Conservation (phyloP, 2,797 vertebrate species). For the Chaunax sp. region DNA sequence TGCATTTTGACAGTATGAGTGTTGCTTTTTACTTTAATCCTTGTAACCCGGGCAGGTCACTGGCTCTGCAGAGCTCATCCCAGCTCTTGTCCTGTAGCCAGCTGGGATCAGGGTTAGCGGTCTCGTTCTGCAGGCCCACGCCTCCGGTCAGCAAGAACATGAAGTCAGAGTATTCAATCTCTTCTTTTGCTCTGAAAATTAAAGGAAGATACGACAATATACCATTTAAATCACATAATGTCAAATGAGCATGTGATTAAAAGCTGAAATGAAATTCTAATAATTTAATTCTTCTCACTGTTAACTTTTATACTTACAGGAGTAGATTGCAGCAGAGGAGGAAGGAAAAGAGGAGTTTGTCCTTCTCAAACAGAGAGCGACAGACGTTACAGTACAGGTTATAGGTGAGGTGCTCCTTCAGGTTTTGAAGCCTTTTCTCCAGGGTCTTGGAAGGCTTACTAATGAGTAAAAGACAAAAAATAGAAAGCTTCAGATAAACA, state of each 20-base stretch:
- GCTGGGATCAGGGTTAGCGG: constrained; percentile 90
- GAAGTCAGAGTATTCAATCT: constrained; percentile 90
- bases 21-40: constrained; percentile 85
- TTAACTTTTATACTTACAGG: constrained; percentile 85
- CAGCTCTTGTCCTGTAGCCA: constrained; percentile 97
- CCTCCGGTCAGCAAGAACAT: constrained; percentile 97
- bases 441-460: constrained; percentile 96
- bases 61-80: constrained; percentile 95
- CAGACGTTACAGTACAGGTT: constrained; percentile 97
- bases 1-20: neutral
- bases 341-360: constrained; percentile 97
- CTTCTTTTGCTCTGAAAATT: constrained; percentile 85
- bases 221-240: neutral
- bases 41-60: constrained; percentile 88
- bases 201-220: neutral
- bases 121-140: constrained; percentile 91
- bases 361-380: constrained; percentile 96
- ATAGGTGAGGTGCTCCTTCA: constrained; percentile 95
- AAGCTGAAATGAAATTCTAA: constrained; percentile 5
- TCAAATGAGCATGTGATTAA: constrained; percentile 3
- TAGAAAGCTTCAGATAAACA: too few relatives aligned
- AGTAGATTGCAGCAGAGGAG: constrained; percentile 94
- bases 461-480: constrained; percentile 40
- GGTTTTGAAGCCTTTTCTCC: constrained; percentile 89
- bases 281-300: neutral